These are phyloP conservation scores for Cydia fagiglandana DNA, from an alignment of 1,140 invertebrate genomes.

Conservation along the genomic window DNA sequence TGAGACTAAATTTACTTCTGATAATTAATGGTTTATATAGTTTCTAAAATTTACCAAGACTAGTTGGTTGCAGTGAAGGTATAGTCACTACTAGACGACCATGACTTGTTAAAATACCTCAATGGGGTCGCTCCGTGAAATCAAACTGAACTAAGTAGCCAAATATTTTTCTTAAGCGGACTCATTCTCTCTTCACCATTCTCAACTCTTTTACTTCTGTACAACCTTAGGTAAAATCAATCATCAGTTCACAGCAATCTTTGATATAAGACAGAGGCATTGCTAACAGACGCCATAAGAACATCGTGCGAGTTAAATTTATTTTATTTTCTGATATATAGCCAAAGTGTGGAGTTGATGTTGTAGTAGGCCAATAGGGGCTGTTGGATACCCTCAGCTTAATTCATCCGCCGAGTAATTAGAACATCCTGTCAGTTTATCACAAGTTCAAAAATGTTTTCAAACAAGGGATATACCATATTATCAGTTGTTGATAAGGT, in stretches of 20 bases:
- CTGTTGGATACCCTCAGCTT: background rate
- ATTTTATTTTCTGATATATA: background rate
- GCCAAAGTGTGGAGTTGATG: background rate
- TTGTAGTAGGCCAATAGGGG: background rate
- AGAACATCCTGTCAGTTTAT: background rate
- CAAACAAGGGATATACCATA: background rate
- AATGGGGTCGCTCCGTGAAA: background rate
- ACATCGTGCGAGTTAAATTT: background rate
- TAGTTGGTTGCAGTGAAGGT: background rate
- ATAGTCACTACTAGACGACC: background rate
- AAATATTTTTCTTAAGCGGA: background rate
- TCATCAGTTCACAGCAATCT: constrained; percentile 12
- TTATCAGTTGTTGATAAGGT: background rate
- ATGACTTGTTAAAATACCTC: constrained; percentile 13
- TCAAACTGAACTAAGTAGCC: background rate
- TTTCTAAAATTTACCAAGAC: background rate
- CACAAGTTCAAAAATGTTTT: background rate
- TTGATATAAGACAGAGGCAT: constrained; percentile 28
- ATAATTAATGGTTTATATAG: background rate
- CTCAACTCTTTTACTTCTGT: background rate
- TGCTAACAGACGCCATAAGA: background rate
- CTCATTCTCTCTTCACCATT: background rate
- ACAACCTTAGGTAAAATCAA: background rate
- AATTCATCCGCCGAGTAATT: background rate
- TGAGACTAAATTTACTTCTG: background rate